Conservation (phyloP, 2,888 invertebrate species). For the Orthosia incerta region DNA sequence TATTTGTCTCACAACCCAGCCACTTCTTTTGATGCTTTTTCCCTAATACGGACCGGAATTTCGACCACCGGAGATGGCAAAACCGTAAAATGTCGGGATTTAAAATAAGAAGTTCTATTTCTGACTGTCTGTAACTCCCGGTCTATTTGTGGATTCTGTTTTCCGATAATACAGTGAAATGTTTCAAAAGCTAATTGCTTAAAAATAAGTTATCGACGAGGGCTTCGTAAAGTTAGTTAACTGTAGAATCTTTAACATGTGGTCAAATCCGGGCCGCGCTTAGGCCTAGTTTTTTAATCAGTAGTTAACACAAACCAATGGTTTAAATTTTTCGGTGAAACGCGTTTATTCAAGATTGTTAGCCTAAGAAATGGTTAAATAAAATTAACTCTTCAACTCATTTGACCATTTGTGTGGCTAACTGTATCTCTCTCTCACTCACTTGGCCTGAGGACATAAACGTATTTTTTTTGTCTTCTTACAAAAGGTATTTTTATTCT, state of each 20-base stretch:
- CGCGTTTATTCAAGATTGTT: no score
- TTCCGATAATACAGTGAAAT: conserved; percentile 26
- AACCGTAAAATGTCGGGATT: conserved; percentile 46
- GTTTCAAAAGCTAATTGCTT: conserved; percentile 17
- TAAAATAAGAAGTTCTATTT: conserved; percentile 55
- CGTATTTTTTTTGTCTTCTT: not conserved
- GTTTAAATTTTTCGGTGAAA: no score
- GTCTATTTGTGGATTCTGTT: conserved; percentile 48
- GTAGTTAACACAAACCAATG: no score
- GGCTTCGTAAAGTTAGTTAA: not conserved
- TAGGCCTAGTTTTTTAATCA: no score
- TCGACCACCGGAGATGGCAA: conserved; percentile 58
- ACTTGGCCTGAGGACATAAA: not conserved
- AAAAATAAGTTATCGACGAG: not conserved
- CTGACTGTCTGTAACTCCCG: conserved; percentile 12
- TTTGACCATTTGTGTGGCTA: no score
- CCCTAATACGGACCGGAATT: conserved; percentile 18
- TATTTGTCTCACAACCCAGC: conserved; percentile 13
- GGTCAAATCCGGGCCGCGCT: not conserved
- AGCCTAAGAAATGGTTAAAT: no score
- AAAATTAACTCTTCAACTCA: no score
- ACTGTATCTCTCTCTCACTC: no score
- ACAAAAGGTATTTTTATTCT: not conserved
- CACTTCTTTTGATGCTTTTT: conserved; percentile 24
- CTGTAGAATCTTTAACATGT: not conserved